These are phyloP conservation scores for Osmerus eperlanus DNA, from an alignment of 2,113 vertebrate species.

Conservation along the genomic window DNA sequence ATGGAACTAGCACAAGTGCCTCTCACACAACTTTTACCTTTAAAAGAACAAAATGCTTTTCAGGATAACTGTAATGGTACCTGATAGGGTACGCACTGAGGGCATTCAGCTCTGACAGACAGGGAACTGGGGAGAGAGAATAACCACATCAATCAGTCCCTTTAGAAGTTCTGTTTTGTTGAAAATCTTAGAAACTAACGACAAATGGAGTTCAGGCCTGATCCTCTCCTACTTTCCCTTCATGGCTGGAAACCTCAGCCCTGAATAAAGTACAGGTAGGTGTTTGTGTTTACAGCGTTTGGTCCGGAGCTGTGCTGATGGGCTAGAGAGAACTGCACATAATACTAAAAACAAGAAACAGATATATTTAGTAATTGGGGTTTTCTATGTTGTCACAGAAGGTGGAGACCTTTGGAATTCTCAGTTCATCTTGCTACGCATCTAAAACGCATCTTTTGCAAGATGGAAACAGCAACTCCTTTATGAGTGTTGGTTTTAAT, in stretches of 20 bases:
- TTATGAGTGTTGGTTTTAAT: too few relatives aligned
- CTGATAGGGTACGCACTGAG: not conserved
- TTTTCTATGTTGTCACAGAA: too few relatives aligned
- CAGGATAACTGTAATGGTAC: not conserved
- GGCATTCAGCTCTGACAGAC: not conserved
- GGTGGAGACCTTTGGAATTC: too few relatives aligned
- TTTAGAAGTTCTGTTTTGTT: not conserved
- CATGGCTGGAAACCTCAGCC: not conserved
- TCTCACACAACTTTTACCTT: conserved; percentile 35
- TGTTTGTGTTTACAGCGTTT: not conserved
- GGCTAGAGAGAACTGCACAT: too few relatives aligned
- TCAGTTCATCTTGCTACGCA: too few relatives aligned
- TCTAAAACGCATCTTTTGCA: too few relatives aligned
- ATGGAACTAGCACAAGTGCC: conserved; percentile 24
- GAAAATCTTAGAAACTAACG: not conserved
- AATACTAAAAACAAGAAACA: too few relatives aligned
- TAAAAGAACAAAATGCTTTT: conserved; percentile 1
- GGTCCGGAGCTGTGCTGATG: too few relatives aligned
- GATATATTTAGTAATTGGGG: too few relatives aligned
- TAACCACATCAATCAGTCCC: not conserved
- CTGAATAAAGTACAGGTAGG: not conserved
- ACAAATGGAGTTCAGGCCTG: not conserved
- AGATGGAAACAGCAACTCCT: too few relatives aligned
- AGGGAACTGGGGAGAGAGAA: not conserved
- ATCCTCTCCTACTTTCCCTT: not conserved